phyloP scores from a whole-genome alignment of 2,888 invertebrate species.

The Hyalella azteca region DNA sequence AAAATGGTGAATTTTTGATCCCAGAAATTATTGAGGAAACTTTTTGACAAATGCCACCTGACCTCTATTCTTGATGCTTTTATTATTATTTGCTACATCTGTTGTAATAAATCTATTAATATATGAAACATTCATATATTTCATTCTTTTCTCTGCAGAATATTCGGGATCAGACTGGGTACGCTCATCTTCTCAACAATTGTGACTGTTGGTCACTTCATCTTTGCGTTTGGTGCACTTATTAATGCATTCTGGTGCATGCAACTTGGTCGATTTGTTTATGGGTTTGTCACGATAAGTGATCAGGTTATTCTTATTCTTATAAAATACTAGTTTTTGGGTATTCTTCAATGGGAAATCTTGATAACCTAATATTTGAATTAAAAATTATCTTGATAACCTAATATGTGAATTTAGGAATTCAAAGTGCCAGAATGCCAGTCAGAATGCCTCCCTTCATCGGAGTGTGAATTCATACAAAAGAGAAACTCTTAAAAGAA shows the following conservation, averaged over 20 bases:
- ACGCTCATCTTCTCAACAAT: constrained; percentile 89
- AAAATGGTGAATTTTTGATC: too few relatives aligned
- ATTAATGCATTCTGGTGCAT: constrained; percentile 84
- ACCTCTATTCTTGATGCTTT: constrained; percentile 83
- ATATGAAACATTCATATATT: constrained; percentile 67
- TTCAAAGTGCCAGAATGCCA: too few relatives aligned
- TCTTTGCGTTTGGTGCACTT: constrained; percentile 85
- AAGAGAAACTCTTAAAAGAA: too few relatives aligned
- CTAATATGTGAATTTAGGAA: too few relatives aligned
- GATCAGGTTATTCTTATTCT: too few relatives aligned
- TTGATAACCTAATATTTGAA: too few relatives aligned
- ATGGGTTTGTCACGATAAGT: constrained; percentile 93
- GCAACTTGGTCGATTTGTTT: constrained; percentile 90
- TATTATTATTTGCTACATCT: constrained; percentile 85
- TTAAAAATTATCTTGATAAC: too few relatives aligned
- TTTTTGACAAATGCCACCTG: constrained; percentile 91
- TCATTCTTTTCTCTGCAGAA: constrained; percentile 67
- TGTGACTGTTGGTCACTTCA: constrained; percentile 83
- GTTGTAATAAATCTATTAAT: constrained; percentile 79
- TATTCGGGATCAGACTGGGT: constrained; percentile 92
- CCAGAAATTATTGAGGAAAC: constrained; percentile 88
- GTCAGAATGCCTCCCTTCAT: too few relatives aligned
- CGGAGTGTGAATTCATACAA: too few relatives aligned
- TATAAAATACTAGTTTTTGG: too few relatives aligned
- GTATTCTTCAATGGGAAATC: too few relatives aligned